A percentile compares a stretch with the other conserved stretches of the same genome.
Evolutionary conservation across 2,888 invertebrate species (phyloP).

Genomic region (Sylvicola cinctus): DNA sequence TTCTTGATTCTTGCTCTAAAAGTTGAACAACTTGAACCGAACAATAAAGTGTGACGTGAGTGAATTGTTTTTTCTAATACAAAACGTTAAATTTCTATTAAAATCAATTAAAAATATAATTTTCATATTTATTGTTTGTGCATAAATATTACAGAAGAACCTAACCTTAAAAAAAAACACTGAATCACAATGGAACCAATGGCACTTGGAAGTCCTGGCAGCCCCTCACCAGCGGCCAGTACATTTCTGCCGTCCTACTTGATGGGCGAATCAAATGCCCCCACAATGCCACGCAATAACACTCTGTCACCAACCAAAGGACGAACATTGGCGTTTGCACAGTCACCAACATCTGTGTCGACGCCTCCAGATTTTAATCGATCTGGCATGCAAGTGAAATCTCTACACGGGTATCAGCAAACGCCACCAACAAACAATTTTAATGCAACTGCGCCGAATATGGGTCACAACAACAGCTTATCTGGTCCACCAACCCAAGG

Average conservation of each 20-base stretch:
- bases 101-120: no score
- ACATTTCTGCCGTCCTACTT: conserved; percentile 59
- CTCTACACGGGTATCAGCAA: no score
- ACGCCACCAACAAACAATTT: no score
- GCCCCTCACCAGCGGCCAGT: conserved; percentile 46
- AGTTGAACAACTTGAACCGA: no score
- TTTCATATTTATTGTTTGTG: no score
- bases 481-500: conserved; percentile 18
- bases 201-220: conserved; percentile 58
- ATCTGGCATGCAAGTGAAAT: conserved; percentile 30
- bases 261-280: conserved; percentile 46
- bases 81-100: no score
- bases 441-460: conserved; percentile 11
- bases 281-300: conserved; percentile 32
- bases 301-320: conserved; percentile 38
- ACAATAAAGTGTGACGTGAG: not conserved
- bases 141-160: no score
- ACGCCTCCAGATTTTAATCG: conserved; percentile 30
- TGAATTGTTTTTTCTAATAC: not conserved
- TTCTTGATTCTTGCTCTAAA: no score
- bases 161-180: not conserved
- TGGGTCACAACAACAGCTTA: conserved; percentile 13
- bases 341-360: conserved; percentile 27
- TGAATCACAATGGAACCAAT: conserved; percentile 53
- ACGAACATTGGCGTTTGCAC: conserved; percentile 31